Base-by-base conservation (phyloP, 2,888 invertebrate genomes). In the Danaus chrysippus region DNA sequence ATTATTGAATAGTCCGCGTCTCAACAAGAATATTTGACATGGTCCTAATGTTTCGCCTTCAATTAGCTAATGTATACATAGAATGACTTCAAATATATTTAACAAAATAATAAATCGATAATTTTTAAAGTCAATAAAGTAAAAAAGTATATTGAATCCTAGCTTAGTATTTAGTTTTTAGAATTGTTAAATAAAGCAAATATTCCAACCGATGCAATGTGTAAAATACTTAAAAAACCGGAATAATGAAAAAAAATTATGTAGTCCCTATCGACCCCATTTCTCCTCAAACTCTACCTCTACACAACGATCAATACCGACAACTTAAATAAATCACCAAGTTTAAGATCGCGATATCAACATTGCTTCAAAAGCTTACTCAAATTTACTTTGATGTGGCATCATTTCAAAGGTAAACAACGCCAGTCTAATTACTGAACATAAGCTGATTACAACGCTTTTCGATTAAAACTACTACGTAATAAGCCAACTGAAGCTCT, bases 311-410 rank as follows among this genome's bases (percentile, higher is more conserved):
- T 88, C 87, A 79, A 87, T 88, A 86, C 81, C 70, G 75, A 71
- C 78, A 82, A 79, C 84, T 83, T 86, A 86, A 86, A 87, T 86
- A 87, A 88, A 88, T 87, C 86, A 86, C 83, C 77, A 81, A 86
- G 79, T 83, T 83, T 77, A 80, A 76, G 76, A 71, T 70, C 54
- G 64, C 63, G 64, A 70, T 63, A 61, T 70, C 68, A 71, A 69
- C 70, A 68, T 68, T 62, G 53, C 55, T 61, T 61, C 59, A 56
- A 64, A 56, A 54, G 55, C 67, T 62, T 66, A 58, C 64, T 67
- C 68, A 56, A 65, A 62, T 71, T 71, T 72, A 73, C 83, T 86
- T 85, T 84, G 82, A 86, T 82, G 81, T 83, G 70, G 71, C 75
- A 83, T 81, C 78, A 82, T 81, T 80, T 78, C 73, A 78, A 82